Evolutionary conservation across 1,140 invertebrate genomes (phyloP), one percentile per base, ranked within the genome.

Genomic region (Oppia nitens): DNA sequence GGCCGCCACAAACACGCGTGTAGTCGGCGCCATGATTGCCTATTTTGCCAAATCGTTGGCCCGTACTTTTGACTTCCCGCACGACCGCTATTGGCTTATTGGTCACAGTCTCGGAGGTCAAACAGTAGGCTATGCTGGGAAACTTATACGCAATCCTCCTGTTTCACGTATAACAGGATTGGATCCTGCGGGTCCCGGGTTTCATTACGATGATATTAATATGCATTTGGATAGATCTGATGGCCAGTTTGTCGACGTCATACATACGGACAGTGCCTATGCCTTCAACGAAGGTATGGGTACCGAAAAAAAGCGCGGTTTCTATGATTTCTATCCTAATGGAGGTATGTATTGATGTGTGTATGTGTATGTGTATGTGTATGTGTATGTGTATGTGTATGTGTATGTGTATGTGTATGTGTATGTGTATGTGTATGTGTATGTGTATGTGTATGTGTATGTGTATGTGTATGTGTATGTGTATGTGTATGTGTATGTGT

Each of bases 291-390:
- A 40, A 40, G 32, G 32, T 9, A 6, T 40, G 17, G 32, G 32
- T 40, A 6, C 17, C 17, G 17, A 17, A 6, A 17, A 40, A 40
- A 6, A 6, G 17, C 17, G 6, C 32, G 32, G 32, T 40, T 40
- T 9, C 17, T 17, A 40, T 17, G 32, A 40, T 17, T 40, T 40
- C 17, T 40, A 40, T 40, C 32, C 32, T 40, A 40, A 40, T 56
- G 78, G 79, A 54, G 80, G 83, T 70, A 81, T 82, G 78, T 88
- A n/a, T n/a, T n/a, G n/a, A n/a, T n/a, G n/a, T n/a, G n/a, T n/a
- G n/a, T n/a, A n/a, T n/a, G n/a, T n/a, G n/a, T n/a, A n/a, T n/a
- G n/a, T n/a, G n/a, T n/a, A n/a, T n/a, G n/a, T n/a, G n/a, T n/a
- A n/a, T n/a, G n/a, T n/a, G n/a, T n/a, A n/a, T n/a, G n/a, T n/a